Evolutionary conservation across 2,113 vertebrate genomes (phyloP), one percentile per base, ranked within the genome.

Genomic region (Azemiops feae): DNA sequence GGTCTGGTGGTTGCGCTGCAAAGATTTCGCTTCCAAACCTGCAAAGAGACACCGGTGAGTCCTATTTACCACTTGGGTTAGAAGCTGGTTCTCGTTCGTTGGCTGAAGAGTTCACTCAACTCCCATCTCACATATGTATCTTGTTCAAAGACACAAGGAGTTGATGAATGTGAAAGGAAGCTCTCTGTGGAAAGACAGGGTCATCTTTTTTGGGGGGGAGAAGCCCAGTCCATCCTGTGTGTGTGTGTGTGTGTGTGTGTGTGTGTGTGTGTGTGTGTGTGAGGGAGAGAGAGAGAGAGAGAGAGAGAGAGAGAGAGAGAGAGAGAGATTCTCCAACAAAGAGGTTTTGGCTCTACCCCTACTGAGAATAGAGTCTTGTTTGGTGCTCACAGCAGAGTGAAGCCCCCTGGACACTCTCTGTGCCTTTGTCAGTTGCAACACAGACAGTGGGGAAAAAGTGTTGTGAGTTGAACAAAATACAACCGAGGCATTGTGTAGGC

Each of bases 11-110:
- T 97, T 92, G 92, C 98, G 86, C 90, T 98, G 45, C 98, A 98
- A 93, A 97, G 94, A n/a, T 98, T 98, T 96, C 98, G 89, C 0
- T 96, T 98, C 93, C 93, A 97, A 92, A 95, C 97, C 39, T 98
- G 98, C 94, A 96, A 97, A 95, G 98, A 98, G 60, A 98, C 98
- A 0, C 96, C 94, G 95, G 98, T 99, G 94, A 97, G 98, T 53
- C 47, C 47, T 50, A 50, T 81, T 14, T 88, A 50, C 47, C 16
- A 20, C 4, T 88, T 54, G 50, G 25, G n/a, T 9, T 81, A 7
- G 34, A 20, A 39, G 34, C 34, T 81, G 18, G 6, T 81, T 22
- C 7, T 2, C 11, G 7, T 4, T 30, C 1, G 0, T 30, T 6
- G 2, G 4, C 30, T 20, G 34, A 54, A n/a, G 30, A 53, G 74